Evolutionary conservation across 2,888 invertebrate genomes (phyloP).

Genomic region (Vanessa cardui): DNA sequence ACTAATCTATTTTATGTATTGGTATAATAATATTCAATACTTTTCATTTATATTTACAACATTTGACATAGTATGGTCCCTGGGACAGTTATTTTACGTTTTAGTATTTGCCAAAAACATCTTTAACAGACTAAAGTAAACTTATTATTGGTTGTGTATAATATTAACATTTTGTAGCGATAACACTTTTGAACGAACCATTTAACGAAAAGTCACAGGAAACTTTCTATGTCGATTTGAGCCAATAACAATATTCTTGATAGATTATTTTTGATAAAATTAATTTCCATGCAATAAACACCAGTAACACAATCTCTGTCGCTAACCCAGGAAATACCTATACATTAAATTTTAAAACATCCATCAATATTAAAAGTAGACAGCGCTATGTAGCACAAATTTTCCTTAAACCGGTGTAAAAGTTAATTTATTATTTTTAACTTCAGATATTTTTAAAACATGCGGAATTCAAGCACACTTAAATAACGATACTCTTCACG

Average conservation of each 20-base stretch:
- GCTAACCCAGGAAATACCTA: slow-evolving; percentile 45
- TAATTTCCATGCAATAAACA: slow-evolving; percentile 63
- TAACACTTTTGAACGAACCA: slow-evolving; percentile 2
- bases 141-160: neutral
- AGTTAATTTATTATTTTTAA: slow-evolving; percentile 48
- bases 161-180: slow-evolving; percentile 19
- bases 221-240: slow-evolving; percentile 48
- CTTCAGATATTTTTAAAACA: slow-evolving; percentile 27
- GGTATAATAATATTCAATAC: slow-evolving; percentile 67
- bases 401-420: slow-evolving; percentile 52
- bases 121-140: slow-evolving; percentile 39
- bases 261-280: neutral
- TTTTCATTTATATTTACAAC: slow-evolving; percentile 67
- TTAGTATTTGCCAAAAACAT: slow-evolving; percentile 19
- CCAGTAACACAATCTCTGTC: slow-evolving; percentile 50
- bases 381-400: slow-evolving; percentile 46
- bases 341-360: slow-evolving; percentile 14
- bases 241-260: slow-evolving; percentile 51
- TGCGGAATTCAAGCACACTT: slow-evolving; percentile 67
- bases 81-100: slow-evolving; percentile 39
- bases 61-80: slow-evolving; percentile 52
- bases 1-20: slow-evolving; percentile 55
- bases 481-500: slow-evolving; percentile 35
- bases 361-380: slow-evolving; percentile 40
- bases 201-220: slow-evolving; percentile 42